phyloP scores from a whole-genome alignment of 2,113 vertebrate species.

The Eulacestoma nigropectus region DNA sequence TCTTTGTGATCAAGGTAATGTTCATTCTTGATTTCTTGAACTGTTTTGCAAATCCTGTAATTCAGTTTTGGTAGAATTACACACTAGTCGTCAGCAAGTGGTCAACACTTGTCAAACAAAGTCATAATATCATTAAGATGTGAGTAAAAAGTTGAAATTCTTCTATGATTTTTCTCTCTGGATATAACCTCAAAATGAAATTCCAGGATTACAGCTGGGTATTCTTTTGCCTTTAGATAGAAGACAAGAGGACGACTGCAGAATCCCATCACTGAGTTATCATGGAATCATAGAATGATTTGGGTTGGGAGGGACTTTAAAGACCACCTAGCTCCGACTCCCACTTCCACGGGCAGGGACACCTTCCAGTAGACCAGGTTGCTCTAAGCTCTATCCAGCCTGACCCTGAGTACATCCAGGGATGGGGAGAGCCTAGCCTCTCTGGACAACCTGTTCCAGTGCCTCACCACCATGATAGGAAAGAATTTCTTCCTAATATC shows the following conservation, averaged over 20 bases:
- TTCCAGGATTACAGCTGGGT: background rate
- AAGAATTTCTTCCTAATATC: background rate
- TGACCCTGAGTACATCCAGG: background rate
- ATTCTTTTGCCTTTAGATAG: background rate
- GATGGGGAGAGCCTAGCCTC: background rate
- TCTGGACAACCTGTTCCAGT: background rate
- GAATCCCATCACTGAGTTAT: background rate
- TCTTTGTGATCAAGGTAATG: background rate
- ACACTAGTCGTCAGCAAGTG: background rate
- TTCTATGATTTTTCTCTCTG: background rate
- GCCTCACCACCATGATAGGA: background rate
- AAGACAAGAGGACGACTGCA: background rate
- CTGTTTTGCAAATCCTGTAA: background rate
- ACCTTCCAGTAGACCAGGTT: background rate
- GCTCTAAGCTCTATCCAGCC: background rate
- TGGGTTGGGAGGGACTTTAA: background rate
- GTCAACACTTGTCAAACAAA: background rate
- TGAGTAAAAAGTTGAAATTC: background rate
- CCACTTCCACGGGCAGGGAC: background rate
- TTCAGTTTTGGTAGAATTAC: background rate
- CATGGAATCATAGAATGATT: background rate
- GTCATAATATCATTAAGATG: background rate
- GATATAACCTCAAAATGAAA: background rate
- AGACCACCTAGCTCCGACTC: background rate
- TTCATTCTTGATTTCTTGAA: background rate